Conservation (phyloP, 2,888 invertebrate species). For the Salticus scenicus region DNA sequence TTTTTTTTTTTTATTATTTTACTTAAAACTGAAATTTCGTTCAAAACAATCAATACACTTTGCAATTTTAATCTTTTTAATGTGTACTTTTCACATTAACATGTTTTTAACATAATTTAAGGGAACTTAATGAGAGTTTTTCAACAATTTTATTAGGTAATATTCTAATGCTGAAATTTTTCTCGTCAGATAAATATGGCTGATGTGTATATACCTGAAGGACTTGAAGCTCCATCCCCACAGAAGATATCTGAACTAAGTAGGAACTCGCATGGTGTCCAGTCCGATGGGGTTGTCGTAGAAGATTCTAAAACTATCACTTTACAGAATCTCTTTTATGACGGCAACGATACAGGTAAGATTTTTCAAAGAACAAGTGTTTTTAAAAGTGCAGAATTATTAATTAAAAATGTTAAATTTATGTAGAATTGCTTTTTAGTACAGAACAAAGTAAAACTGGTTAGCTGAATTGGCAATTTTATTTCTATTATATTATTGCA, state of each 20-base stretch:
- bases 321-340: slow-evolving; percentile 77
- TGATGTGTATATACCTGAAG: slow-evolving; percentile 89
- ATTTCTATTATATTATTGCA: too few relatives aligned
- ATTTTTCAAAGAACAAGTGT: not conserved
- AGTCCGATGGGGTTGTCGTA: slow-evolving; percentile 84
- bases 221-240: slow-evolving; percentile 88
- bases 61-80: too few relatives aligned
- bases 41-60: too few relatives aligned
- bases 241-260: slow-evolving; percentile 81
- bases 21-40: too few relatives aligned
- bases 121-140: too few relatives aligned
- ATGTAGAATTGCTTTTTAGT: not conserved
- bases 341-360: slow-evolving; percentile 72
- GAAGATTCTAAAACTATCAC: slow-evolving; percentile 87
- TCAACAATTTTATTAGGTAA: too few relatives aligned
- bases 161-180: too few relatives aligned
- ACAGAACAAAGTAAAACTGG: not conserved
- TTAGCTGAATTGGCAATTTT: too few relatives aligned
- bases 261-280: slow-evolving; percentile 81
- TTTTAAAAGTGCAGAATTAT: not conserved
- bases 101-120: too few relatives aligned
- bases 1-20: too few relatives aligned
- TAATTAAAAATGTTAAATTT: not conserved
- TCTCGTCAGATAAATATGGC: slow-evolving; percentile 83
- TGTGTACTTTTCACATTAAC: too few relatives aligned